Conservation (phyloP, 2,797 vertebrate genomes). For the Mionectes olivaceus region DNA sequence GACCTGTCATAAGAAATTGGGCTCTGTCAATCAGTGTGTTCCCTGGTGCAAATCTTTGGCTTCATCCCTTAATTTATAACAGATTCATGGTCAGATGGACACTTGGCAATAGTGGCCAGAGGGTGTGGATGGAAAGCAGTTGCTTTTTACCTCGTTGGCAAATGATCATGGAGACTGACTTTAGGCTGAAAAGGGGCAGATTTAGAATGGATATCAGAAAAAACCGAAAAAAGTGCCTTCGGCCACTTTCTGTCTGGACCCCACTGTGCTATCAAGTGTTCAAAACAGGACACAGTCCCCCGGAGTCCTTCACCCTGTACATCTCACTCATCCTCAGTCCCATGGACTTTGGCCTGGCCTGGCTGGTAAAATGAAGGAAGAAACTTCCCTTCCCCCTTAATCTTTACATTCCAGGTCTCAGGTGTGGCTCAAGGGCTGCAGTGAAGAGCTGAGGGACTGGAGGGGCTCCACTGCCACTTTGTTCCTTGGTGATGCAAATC, state of each 20-base stretch:
- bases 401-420: neutral
- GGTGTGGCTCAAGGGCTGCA: neutral
- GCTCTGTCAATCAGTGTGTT: neutral
- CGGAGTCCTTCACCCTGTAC: neutral
- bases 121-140: neutral
- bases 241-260: neutral
- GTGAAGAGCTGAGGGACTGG: neutral
- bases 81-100: neutral
- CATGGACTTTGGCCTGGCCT: neutral
- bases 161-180: neutral
- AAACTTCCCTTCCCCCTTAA: neutral
- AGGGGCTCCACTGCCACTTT: neutral
- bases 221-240: neutral
- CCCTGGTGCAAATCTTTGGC: neutral
- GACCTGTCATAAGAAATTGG: neutral
- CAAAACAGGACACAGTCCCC: neutral
- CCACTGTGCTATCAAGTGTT: neutral
- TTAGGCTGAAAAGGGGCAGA: neutral
- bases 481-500: neutral
- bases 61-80: neutral
- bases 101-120: neutral
- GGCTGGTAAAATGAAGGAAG: neutral
- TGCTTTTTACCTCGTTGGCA: neutral
- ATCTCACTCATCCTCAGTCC: neutral
- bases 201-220: neutral